These are phyloP conservation scores for Motacilla tschutschensis DNA, from an alignment of 2,113 vertebrate genomes.

Conservation along the genomic window DNA sequence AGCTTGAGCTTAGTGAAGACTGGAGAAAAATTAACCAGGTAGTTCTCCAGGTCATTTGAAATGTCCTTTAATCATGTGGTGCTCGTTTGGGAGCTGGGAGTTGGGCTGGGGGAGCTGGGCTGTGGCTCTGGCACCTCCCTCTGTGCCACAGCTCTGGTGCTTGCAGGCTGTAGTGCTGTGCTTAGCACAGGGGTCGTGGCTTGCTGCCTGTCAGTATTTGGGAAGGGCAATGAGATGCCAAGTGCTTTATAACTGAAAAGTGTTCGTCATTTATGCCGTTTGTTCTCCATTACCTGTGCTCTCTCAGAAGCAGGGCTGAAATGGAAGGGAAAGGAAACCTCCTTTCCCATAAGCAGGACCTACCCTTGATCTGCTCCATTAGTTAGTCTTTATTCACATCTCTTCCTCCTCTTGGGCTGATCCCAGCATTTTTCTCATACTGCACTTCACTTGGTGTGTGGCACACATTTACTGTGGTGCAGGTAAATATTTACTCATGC, in stretches of 20 bases:
- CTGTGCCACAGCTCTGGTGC: neutral
- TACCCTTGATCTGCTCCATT: neutral
- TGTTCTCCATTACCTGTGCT: neutral
- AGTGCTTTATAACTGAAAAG: neutral
- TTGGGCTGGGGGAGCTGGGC: neutral
- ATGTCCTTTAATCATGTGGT: neutral
- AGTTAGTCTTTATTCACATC: neutral
- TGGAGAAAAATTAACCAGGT: slow-evolving; percentile 13
- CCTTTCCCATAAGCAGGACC: accelerated
- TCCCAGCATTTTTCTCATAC: slow-evolving; percentile 32
- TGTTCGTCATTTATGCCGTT: neutral
- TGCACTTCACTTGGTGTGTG: neutral
- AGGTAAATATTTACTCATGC: slow-evolving; percentile 53
- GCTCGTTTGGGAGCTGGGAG: neutral
- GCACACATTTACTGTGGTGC: neutral
- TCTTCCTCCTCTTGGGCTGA: slow-evolving; percentile 16
- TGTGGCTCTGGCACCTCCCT: neutral
- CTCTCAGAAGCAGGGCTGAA: neutral
- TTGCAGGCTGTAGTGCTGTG: neutral
- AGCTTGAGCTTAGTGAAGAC: neutral
- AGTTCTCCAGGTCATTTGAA: neutral
- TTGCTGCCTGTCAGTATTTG: neutral
- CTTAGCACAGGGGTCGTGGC: neutral
- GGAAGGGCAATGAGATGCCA: neutral
- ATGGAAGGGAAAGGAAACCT: neutral